Percentiles rank a stretch among this genome's conserved stretches.
These are phyloP conservation scores for Epinotia brunnichana DNA, from an alignment of 2,888 invertebrate species.

Conservation along the genomic window DNA sequence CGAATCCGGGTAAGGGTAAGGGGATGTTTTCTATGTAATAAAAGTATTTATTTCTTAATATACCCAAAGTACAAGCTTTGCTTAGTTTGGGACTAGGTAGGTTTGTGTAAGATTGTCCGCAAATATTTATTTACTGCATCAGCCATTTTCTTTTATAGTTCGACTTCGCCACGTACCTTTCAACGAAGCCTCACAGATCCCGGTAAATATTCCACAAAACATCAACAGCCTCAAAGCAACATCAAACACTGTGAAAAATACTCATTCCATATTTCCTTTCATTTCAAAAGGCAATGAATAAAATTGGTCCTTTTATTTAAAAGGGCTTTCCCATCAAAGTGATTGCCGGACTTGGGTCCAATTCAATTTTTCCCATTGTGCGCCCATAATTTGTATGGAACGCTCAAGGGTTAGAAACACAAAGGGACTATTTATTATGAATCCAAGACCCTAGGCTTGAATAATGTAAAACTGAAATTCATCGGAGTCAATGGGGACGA, in stretches of 20 bases:
- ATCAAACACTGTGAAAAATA: slow-evolving; percentile 32
- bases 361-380: slow-evolving; percentile 43
- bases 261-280: slow-evolving; percentile 38
- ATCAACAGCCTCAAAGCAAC: slow-evolving; percentile 14
- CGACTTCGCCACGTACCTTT: background rate
- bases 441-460: slow-evolving; percentile 30
- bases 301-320: slow-evolving; percentile 40
- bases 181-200: background rate
- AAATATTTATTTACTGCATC: too few species aligned
- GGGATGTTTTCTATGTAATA: too few species aligned
- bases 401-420: slow-evolving; percentile 35
- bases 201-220: background rate
- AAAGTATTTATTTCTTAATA: too few species aligned
- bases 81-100: too few species aligned
- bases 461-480: slow-evolving; percentile 39
- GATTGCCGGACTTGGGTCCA: slow-evolving; percentile 32
- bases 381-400: slow-evolving; percentile 35
- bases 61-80: too few species aligned
- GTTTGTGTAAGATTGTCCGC: too few species aligned
- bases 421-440: slow-evolving; percentile 41
- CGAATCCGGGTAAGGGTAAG: too few species aligned
- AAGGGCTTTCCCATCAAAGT: slow-evolving; percentile 38
- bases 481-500: slow-evolving; percentile 22
- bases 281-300: slow-evolving; percentile 35
- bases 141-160: background rate